A percentile compares a stretch with the other conserved stretches of the same genome.
Conservation (phyloP, 2,888 invertebrate species). For the Campaea margaritaria region DNA sequence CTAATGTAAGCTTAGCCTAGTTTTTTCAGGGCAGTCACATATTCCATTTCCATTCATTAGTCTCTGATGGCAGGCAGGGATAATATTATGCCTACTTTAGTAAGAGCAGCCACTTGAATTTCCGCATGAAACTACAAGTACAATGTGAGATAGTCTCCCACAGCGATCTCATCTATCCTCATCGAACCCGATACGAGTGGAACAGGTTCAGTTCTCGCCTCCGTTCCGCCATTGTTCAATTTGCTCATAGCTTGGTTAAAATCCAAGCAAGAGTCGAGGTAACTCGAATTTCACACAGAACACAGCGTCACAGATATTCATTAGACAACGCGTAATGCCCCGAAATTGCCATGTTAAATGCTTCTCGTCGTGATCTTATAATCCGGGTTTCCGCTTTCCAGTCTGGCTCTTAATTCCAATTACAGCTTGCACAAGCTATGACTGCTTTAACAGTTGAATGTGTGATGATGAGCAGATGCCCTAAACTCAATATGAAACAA, state of each 20-base stretch:
- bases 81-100: no score
- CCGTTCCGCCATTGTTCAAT: background rate
- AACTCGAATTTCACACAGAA: background rate
- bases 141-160: constrained; percentile 5
- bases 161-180: constrained; percentile 17
- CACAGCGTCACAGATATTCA: background rate
- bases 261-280: background rate
- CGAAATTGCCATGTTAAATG: background rate
- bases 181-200: constrained; percentile 29
- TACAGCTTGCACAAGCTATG: no score
- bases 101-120: no score
- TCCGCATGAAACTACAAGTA: constrained; percentile 2
- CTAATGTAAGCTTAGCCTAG: constrained; percentile 1
- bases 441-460: no score
- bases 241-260: background rate
- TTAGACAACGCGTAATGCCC: background rate
- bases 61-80: no score
- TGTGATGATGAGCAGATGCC: no score
- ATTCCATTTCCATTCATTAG: no score
- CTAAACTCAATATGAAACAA: background rate
- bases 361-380: background rate
- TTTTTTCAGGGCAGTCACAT: background rate
- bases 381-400: no score
- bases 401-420: no score
- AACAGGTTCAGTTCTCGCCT: background rate